phyloP scores from a whole-genome alignment of 2,888 invertebrate genomes.

The Erynnis tages region DNA sequence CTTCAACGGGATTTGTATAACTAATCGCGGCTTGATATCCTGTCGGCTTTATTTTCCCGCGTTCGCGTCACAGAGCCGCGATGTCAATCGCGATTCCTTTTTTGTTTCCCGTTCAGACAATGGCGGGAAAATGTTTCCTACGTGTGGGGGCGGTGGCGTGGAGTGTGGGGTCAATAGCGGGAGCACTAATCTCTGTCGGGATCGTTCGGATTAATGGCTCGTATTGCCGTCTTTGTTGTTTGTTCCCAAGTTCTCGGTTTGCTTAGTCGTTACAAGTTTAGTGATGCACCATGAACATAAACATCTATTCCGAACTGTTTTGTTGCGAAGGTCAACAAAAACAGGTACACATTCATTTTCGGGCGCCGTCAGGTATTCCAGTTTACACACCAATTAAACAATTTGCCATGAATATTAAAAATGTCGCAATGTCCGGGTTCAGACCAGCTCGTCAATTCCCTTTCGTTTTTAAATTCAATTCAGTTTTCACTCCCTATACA shows the following conservation, averaged over 20 bases:
- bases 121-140: slow-evolving; percentile 74
- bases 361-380: neutral
- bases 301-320: slow-evolving; percentile 7
- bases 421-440: neutral
- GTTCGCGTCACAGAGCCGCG: slow-evolving; percentile 43
- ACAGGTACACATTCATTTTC: neutral
- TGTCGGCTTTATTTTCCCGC: slow-evolving; percentile 15
- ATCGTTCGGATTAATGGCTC: slow-evolving; percentile 76
- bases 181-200: slow-evolving; percentile 75
- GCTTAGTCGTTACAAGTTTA: slow-evolving; percentile 61
- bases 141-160: slow-evolving; percentile 53
- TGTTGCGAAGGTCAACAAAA: neutral
- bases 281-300: slow-evolving; percentile 32
- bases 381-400: neutral
- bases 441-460: neutral
- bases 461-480: neutral
- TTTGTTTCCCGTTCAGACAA: slow-evolving; percentile 71
- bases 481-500: slow-evolving; percentile 5
- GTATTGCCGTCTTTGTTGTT: slow-evolving; percentile 74
- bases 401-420: too few relatives aligned
- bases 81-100: slow-evolving; percentile 69
- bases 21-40: neutral
- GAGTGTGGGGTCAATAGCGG: slow-evolving; percentile 61
- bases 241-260: slow-evolving; percentile 63
- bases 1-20: neutral